Evolutionary conservation across 2,888 invertebrate genomes (phyloP).

Genomic region (Synergus itoensis): DNA sequence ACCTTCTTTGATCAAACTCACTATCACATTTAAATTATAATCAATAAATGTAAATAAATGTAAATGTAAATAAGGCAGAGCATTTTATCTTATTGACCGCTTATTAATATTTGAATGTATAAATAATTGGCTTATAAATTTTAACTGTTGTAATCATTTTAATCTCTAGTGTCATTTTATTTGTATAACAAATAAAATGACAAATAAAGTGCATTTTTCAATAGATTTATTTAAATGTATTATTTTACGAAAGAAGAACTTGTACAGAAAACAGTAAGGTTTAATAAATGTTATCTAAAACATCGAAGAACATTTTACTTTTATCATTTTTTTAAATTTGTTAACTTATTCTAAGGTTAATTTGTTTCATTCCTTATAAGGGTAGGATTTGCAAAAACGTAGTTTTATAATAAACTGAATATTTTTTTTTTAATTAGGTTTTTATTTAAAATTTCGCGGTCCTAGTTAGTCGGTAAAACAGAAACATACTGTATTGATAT

Average conservation of each 20-base stretch:
- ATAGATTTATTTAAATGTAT: too few species aligned
- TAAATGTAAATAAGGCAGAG: neutral
- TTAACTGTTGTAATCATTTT: neutral
- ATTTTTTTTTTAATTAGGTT: too few species aligned
- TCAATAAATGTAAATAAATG: neutral
- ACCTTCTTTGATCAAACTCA: slow-evolving; percentile 3
- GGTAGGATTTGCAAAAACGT: too few species aligned
- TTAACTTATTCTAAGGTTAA: too few species aligned
- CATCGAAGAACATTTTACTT: neutral
- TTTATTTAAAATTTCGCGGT: neutral
- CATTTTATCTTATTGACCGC: neutral
- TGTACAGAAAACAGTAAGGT: neutral
- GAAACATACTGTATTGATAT: neutral
- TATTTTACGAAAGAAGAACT: too few species aligned
- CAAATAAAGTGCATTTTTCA: too few species aligned
- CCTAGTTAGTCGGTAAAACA: neutral
- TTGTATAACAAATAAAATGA: too few species aligned
- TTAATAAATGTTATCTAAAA: slow-evolving; percentile 3
- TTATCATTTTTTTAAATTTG: neutral
- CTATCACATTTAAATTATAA: neutral
- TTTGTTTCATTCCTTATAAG: too few species aligned
- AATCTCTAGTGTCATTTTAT: neutral
- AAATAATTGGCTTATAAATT: too few species aligned
- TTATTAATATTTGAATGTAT: neutral
- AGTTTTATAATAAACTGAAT: too few species aligned